These are phyloP conservation scores for Lottia scabra DNA, from an alignment of 2,888 invertebrate genomes.

Conservation along the genomic window DNA sequence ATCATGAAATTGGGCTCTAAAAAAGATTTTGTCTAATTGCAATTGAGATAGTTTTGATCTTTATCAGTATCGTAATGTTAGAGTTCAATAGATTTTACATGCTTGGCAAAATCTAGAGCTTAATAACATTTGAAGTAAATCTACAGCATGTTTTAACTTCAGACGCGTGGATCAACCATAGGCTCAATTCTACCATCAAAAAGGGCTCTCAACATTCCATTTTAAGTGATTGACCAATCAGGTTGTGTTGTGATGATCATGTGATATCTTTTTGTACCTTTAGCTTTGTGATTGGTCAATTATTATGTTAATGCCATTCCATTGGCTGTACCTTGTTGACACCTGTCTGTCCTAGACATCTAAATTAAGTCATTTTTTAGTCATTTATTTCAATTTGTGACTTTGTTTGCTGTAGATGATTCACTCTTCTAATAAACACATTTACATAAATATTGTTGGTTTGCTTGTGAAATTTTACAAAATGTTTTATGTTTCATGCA, in stretches of 20 bases:
- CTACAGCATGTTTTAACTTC: not conserved
- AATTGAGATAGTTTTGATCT: too few species aligned
- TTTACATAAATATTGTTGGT: not conserved
- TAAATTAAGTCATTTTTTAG: not conserved
- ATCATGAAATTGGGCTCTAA: too few species aligned
- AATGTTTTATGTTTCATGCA: too few species aligned
- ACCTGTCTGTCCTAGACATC: not conserved
- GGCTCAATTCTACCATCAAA: not conserved
- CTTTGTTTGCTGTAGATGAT: not conserved
- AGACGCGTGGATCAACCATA: not conserved
- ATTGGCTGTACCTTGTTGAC: not conserved
- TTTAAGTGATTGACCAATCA: constrained; percentile 3
- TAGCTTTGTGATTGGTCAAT: not conserved
- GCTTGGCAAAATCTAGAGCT: too few species aligned
- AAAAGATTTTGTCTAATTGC: too few species aligned
- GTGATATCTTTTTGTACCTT: not conserved
- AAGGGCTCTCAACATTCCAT: constrained; percentile 4
- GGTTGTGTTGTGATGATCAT: constrained; percentile 6
- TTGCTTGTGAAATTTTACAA: not conserved
- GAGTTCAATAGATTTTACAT: too few species aligned
- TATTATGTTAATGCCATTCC: not conserved
- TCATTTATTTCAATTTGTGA: not conserved
- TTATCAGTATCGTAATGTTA: too few species aligned
- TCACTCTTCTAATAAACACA: constrained; percentile 6
- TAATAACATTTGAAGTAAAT: not conserved